Evolutionary conservation across 1,140 invertebrate species (phyloP).

Genomic region (Cataglyphis hispanica): DNA sequence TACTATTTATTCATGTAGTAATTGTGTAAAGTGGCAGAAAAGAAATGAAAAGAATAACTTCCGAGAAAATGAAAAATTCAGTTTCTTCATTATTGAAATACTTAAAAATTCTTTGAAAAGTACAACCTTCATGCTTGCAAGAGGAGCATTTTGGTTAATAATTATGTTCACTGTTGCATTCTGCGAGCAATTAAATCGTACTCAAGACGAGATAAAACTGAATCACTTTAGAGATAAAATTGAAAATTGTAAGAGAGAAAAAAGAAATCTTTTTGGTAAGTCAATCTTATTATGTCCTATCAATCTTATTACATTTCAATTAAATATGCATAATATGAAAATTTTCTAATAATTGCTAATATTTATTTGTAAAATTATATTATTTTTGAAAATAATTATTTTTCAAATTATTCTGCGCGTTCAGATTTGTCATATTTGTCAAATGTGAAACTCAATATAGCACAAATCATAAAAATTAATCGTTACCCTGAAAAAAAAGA

Average conservation of each 20-base stretch:
- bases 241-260: not conserved
- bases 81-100: not conserved
- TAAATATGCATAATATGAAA: not conserved
- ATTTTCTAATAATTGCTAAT: not conserved
- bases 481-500: too few relatives aligned
- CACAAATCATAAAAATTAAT: not conserved
- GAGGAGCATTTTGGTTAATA: constrained; percentile 1
- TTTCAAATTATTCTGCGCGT: not conserved
- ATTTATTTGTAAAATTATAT: not conserved
- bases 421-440: not conserved
- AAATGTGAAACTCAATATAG: not conserved
- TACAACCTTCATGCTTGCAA: not conserved
- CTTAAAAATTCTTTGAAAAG: not conserved
- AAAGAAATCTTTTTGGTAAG: not conserved
- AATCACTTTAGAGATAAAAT: constrained; percentile 33
- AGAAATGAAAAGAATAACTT: not conserved
- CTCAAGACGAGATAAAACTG: constrained; percentile 30
- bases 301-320: not conserved
- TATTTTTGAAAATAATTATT: not conserved
- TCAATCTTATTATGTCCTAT: not conserved
- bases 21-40: not conserved
- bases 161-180: constrained; percentile 15
- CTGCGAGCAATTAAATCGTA: constrained; percentile 18
- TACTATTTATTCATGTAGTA: not conserved
- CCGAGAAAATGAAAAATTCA: not conserved